Percentiles rank a stretch among this genome's conserved stretches.
Evolutionary conservation across 2,888 invertebrate genomes (phyloP).

Genomic region (Trachelus iudaicus): DNA sequence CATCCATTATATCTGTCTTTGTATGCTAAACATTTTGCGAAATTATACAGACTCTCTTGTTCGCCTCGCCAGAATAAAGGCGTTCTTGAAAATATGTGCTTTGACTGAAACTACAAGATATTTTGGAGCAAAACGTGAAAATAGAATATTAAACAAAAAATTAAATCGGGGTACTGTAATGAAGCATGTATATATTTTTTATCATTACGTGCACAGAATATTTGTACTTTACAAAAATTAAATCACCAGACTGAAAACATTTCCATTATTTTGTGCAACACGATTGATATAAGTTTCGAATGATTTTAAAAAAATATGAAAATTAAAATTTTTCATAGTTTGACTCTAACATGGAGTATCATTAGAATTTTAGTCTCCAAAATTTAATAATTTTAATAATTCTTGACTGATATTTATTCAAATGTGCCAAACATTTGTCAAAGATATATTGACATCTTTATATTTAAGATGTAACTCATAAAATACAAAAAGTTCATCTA

Average conservation of each 20-base stretch:
- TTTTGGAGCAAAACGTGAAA: neutral
- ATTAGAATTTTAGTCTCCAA: too few species aligned
- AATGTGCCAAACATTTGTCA: too few species aligned
- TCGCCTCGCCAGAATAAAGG: neutral
- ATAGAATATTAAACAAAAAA: neutral
- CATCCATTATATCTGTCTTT: slow-evolving; percentile 58
- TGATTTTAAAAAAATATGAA: neutral
- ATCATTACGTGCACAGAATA: too few species aligned
- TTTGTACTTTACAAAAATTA: neutral
- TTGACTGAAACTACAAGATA: neutral
- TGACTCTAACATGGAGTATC: too few species aligned
- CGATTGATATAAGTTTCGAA: neutral
- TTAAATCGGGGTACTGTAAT: too few species aligned
- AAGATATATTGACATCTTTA: too few species aligned
- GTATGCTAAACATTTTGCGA: slow-evolving; percentile 56
- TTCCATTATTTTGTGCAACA: neutral
- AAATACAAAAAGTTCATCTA: too few species aligned
- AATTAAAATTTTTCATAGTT: too few species aligned
- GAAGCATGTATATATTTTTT: too few species aligned
- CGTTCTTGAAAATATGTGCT: neutral
- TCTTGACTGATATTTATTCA: too few species aligned
- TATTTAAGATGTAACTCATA: too few species aligned
- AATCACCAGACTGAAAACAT: neutral
- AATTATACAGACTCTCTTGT: slow-evolving; percentile 42
- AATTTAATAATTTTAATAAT: too few species aligned